These are phyloP conservation scores for Acrocyrtus sp. DNA, from an alignment of 2,888 invertebrate species.

Conservation along the genomic window DNA sequence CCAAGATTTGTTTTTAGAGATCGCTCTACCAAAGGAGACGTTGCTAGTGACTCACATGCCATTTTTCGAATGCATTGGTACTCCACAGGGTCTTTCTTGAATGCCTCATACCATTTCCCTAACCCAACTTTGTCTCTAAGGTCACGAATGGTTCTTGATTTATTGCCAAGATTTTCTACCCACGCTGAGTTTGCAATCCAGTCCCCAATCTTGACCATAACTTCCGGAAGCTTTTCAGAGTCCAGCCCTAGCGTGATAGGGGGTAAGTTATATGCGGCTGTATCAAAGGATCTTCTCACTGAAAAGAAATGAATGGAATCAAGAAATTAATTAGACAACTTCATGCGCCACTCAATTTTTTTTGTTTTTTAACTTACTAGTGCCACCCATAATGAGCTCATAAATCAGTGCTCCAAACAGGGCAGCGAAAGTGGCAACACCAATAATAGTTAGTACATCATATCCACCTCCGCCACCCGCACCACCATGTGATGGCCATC, in stretches of 20 bases:
- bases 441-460: constrained; percentile 59
- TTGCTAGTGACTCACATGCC: constrained; percentile 58
- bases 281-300: constrained; percentile 37
- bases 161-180: constrained; percentile 42
- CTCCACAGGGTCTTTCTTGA: constrained; percentile 59
- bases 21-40: constrained; percentile 48
- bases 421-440: constrained; percentile 60
- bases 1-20: constrained; percentile 56
- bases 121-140: constrained; percentile 43
- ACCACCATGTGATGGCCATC: constrained; percentile 21
- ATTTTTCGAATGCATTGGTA: constrained; percentile 59
- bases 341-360: constrained; percentile 9
- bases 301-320: constrained; percentile 22
- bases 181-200: constrained; percentile 52
- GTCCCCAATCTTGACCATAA: constrained; percentile 52
- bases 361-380: constrained; percentile 56
- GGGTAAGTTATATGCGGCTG: constrained; percentile 10
- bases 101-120: constrained; percentile 56
- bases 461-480: constrained; percentile 52
- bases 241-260: constrained; percentile 34
- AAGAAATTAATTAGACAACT: constrained; percentile 33
- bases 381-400: constrained; percentile 51
- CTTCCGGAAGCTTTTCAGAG: constrained; percentile 51
- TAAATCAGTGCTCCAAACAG: constrained; percentile 60
- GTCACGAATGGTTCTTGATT: constrained; percentile 32